A percentile compares a stretch with the other conserved stretches of the same genome.
phyloP scores from a whole-genome alignment of 2,797 vertebrate genomes.

The Xiphorhynchus erythropygius region DNA sequence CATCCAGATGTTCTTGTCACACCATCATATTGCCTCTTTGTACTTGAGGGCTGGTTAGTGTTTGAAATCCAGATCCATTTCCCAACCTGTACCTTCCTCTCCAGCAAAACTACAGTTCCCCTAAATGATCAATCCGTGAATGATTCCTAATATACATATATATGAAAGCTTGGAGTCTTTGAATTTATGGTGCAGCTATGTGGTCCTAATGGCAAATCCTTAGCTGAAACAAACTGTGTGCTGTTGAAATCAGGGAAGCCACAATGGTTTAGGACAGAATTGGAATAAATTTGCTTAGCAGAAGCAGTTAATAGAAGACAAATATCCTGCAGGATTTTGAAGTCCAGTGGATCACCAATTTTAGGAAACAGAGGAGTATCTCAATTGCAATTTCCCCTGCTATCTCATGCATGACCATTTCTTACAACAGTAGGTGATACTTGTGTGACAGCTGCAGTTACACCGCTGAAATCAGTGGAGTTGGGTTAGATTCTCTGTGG shows the following conservation, averaged over 20 bases:
- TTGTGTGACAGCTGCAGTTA: rapidly evolving
- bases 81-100: neutral
- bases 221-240: neutral
- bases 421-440: neutral
- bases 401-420: neutral
- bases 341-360: neutral
- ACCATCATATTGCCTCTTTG: neutral
- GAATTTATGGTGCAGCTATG: neutral
- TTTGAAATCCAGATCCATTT: neutral
- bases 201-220: neutral
- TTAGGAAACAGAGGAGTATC: neutral
- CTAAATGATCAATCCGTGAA: neutral
- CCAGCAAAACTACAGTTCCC: neutral
- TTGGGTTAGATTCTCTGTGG: neutral
- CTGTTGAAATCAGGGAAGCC: neutral
- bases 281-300: neutral
- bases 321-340: neutral
- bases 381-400: neutral
- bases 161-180: neutral
- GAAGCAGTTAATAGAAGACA: neutral
- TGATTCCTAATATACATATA: neutral
- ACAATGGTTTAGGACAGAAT: neutral
- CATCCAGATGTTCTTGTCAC: neutral
- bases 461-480: neutral
- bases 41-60: neutral